Evolutionary conservation across 2,113 vertebrate genomes (phyloP), one percentile per base, ranked within the genome.

Genomic region (Sphaerodactylus townsendi): DNA sequence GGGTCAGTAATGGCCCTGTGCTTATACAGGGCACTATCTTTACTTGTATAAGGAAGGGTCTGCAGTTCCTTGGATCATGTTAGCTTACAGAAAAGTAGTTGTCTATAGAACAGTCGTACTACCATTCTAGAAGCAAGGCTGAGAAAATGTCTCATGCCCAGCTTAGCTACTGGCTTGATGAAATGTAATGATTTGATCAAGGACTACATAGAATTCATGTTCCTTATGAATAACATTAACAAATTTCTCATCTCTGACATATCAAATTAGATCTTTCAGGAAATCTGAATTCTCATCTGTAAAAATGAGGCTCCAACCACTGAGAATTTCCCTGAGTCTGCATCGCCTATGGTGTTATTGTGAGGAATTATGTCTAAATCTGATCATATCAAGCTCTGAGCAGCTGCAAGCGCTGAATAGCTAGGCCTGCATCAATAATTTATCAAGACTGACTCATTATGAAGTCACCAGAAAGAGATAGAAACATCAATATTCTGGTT

Each of bases 381-480:
- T 59, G 65, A 0, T 39, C 82, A 1, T 69, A 28, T 68, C 84
- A 5, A 81, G 41, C 78, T 33, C 81, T 25, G 30, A 74, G 71
- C 41, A 64, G 71, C 71, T 82, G 56, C 56, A 74, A 82, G 81
- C 64, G 39, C 81, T 46, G 56, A 73, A 46, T 23, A 64, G 70
- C 70, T 74, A 74, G 81, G 56, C 39, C 64, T 48, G 56, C 19
- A 82, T 74, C 70, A 73, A 82, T 74, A 89, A 88, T 91, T 85
- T 75, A 87, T 81, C 68, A 1, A 86, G 3, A 69, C 1, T 75
- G 13, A 88, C 41, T 72, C 15, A 80, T 86, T 86, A 62, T 78
- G 87, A 87, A 89, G 64, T 83, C 85, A 84, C 56, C n/a, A 71
- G 84, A 90, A 84, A 1, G n/a, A 41, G 25, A 79, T 85, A 82